Conservation (phyloP, 1,140 invertebrate genomes). For the Berghia stephanieae region DNA sequence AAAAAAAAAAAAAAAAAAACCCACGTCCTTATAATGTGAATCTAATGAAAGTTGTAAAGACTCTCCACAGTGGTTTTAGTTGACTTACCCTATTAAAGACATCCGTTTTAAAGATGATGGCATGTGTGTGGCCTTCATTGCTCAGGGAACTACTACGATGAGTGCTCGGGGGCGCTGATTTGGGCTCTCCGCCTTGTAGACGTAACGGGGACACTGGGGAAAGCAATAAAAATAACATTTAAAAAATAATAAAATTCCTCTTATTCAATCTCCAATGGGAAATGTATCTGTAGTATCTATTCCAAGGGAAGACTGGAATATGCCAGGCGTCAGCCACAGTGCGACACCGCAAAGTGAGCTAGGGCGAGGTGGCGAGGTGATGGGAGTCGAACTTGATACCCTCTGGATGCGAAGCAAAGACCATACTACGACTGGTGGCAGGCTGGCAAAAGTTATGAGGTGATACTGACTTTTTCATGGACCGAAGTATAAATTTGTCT, state of each 20-base stretch:
- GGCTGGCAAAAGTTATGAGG: no score
- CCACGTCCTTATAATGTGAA: no score
- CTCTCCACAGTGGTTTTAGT: background rate
- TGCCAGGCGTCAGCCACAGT: background rate
- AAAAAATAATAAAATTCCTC: background rate
- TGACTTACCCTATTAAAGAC: conserved; percentile 25
- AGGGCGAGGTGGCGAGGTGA: no score
- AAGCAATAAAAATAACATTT: conserved; percentile 31
- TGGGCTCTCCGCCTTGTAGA: conserved; percentile 46
- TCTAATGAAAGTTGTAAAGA: no score
- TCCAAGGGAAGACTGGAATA: background rate
- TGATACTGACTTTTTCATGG: no score
- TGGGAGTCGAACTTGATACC: no score
- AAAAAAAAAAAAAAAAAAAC: background rate
- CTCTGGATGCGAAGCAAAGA: no score
- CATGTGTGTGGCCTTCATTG: conserved; percentile 56
- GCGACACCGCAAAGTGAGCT: background rate
- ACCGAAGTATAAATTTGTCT: no score
- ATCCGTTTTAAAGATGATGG: conserved; percentile 55
- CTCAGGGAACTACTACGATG: conserved; percentile 33
- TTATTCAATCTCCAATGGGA: background rate
- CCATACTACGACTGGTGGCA: no score
- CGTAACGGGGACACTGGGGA: conserved; percentile 57
- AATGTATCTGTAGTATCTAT: background rate
- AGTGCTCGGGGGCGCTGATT: conserved; percentile 51